phyloP scores from a whole-genome alignment of 2,113 vertebrate species.

The Saimiri boliviensis region DNA sequence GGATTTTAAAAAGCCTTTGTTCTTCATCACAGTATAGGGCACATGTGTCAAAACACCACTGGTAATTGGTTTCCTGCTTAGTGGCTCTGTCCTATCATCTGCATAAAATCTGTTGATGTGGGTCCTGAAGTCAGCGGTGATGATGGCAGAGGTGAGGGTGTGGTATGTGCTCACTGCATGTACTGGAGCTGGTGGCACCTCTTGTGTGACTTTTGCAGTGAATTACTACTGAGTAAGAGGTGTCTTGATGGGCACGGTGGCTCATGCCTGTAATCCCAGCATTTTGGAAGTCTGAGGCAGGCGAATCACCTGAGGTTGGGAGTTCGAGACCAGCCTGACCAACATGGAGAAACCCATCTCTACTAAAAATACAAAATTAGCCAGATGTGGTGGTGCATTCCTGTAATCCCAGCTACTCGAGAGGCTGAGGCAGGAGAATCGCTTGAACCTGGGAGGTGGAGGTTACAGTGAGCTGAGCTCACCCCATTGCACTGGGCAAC shows the following conservation, averaged over 20 bases:
- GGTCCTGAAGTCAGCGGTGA: constrained; percentile 1
- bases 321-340: no score
- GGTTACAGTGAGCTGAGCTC: no score
- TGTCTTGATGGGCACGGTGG: not conserved
- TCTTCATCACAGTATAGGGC: not conserved
- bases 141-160: constrained; percentile 31
- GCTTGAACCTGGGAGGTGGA: no score
- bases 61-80: not conserved
- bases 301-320: no score
- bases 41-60: constrained; percentile 23
- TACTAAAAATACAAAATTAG: no score
- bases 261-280: no score
- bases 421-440: no score
- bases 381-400: no score
- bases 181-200: constrained; percentile 56
- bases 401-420: no score
- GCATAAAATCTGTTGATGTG: constrained; percentile 36
- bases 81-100: not conserved
- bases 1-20: constrained; percentile 22
- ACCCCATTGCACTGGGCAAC: no score
- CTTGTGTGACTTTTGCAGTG: constrained; percentile 56
- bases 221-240: constrained; percentile 58
- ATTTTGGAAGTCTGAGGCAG: no score
- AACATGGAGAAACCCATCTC: no score
- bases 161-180: not conserved